These are phyloP conservation scores for Athalia circularis DNA, from an alignment of 2,888 invertebrate species.

Conservation along the genomic window DNA sequence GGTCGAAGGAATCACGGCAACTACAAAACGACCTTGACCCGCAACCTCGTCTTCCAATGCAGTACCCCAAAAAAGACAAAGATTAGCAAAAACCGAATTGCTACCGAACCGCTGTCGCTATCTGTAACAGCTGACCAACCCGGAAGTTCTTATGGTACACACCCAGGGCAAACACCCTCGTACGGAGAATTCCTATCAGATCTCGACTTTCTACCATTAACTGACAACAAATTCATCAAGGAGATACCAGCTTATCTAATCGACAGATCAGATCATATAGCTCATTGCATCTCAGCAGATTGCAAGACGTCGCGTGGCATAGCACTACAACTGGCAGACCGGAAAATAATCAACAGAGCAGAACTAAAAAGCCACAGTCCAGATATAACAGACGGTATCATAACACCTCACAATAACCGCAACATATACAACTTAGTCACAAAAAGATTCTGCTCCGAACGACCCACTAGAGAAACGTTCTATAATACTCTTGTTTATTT, in stretches of 20 bases:
- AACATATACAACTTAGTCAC: neutral
- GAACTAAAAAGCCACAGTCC: too few relatives aligned
- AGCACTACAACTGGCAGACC: neutral
- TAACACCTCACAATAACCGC: neutral
- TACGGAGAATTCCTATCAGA: neutral
- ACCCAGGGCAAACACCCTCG: neutral
- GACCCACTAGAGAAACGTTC: neutral
- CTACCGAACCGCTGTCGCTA: too few relatives aligned
- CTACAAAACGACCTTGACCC: too few relatives aligned
- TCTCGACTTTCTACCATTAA: neutral
- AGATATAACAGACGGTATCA: neutral
- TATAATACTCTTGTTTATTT: neutral
- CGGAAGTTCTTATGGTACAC: neutral
- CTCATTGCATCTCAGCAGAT: neutral
- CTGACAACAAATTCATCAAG: neutral
- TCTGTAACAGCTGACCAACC: neutral
- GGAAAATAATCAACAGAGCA: too few relatives aligned
- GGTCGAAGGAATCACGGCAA: too few relatives aligned
- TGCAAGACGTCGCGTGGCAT: neutral
- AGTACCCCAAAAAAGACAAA: too few relatives aligned
- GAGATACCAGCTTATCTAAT: conserved; percentile 20
- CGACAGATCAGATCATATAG: neutral
- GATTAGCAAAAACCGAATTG: neutral
- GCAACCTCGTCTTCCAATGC: too few relatives aligned
- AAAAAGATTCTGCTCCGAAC: neutral